Conservation (phyloP, 2,797 vertebrate genomes). For the Scarus forsteni region DNA sequence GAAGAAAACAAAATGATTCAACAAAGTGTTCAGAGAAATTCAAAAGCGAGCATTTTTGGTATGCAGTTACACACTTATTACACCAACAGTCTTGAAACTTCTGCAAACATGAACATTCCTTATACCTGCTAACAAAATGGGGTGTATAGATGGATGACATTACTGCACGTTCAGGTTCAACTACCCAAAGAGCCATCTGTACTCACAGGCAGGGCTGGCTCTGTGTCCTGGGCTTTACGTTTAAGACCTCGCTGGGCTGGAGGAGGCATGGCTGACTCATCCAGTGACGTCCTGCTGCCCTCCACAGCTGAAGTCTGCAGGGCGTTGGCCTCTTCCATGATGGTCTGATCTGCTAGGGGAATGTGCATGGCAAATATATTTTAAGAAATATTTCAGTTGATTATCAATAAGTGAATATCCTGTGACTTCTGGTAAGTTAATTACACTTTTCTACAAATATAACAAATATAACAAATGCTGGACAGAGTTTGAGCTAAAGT, state of each 20-base stretch:
- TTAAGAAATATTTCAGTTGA: not conserved
- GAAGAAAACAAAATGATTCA: not conserved
- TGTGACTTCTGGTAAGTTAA: no score
- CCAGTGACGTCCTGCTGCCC: conserved; percentile 90
- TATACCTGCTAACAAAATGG: no score
- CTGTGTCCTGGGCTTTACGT: conserved; percentile 91
- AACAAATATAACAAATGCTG: no score
- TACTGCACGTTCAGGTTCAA: no score
- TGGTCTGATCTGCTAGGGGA: conserved; percentile 88
- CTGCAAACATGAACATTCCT: no score
- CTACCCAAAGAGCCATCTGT: not conserved
- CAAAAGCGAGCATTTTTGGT: no score
- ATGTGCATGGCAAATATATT: not conserved
- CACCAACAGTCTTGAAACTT: no score
- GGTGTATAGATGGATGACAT: no score
- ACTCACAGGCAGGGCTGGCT: conserved; percentile 91
- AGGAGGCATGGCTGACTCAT: conserved; percentile 93
- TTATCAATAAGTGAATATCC: no score
- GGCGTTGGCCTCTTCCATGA: conserved; percentile 92
- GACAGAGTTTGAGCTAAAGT: no score
- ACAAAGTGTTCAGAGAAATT: not conserved
- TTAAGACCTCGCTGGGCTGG: conserved; percentile 91
- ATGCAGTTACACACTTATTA: no score
- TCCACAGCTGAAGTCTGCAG: conserved; percentile 92
- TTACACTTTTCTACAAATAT: no score